A percentile compares a stretch with the other conserved stretches of the same genome.
These are phyloP conservation scores for Ophiodon elongatus DNA, from an alignment of 2,113 vertebrate genomes.

Conservation along the genomic window DNA sequence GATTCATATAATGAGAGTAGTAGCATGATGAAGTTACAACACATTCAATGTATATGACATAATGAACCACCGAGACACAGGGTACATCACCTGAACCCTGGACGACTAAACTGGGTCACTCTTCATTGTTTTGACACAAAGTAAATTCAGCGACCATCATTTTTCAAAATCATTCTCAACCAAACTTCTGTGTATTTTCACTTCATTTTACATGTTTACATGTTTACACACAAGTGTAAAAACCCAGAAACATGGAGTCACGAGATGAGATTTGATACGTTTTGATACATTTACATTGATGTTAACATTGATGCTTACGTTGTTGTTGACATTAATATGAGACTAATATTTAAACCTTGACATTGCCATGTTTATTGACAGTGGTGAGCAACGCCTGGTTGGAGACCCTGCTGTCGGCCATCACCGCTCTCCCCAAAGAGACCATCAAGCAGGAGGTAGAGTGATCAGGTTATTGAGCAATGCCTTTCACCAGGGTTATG, in stretches of 20 bases:
- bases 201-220: no score
- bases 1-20: no score
- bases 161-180: no score
- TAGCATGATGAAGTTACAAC: no score
- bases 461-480: not conserved
- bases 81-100: not conserved
- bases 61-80: not conserved
- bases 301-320: not conserved
- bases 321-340: not conserved
- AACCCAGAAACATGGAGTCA: no score
- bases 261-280: not conserved
- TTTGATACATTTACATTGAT: not conserved
- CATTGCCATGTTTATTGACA: conserved; percentile 61
- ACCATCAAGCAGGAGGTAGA: conserved; percentile 93
- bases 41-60: no score
- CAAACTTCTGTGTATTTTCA: no score
- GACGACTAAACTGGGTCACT: no score
- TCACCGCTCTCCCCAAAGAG: conserved; percentile 93
- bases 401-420: conserved; percentile 92
- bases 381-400: conserved; percentile 95
- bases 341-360: not conserved
- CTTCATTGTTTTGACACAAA: no score
- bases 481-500: not conserved
- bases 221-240: no score
- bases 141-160: no score